Base-by-base conservation (phyloP, 2,888 invertebrate species). In the Hofmannophila pseudospretella region DNA sequence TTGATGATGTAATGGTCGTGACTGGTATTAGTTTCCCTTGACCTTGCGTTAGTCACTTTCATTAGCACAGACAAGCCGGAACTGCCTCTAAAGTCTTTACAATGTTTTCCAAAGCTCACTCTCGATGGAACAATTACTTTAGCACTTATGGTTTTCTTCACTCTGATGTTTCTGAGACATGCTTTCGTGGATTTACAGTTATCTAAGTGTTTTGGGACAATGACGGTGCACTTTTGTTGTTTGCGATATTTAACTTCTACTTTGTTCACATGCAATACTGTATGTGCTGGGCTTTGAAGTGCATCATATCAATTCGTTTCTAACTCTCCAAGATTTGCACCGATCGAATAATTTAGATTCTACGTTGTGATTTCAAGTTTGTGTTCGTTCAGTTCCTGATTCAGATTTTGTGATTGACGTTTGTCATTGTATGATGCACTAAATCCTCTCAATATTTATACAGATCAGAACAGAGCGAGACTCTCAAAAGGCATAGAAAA, bases 91-190 rank as follows among this genome's bases (percentile, higher is more conserved):
- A 84, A 84, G 84, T 78, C 71, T 76, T 84, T 82, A 42, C 43
- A 13, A 20, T 44, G 54, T 65, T 66, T 59, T 64, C 59, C 59
- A 67, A 80, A 79, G 75, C 80, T 77, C 80, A 79, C 75, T 77
- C 72, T 67, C 57, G 53, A 66, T 54, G 60, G 64, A 64, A 53
- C 45, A 58, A 59, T 56, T 57, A 59, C 52, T 70, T 73, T 69
- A 78, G 76, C 73, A 65, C 60, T 66, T 57, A 55, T 59, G 58
- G 59, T 37, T 37, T 44, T 72, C 62, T 72, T 74, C 75, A 77
- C 68, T 79, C 74, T 68, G 59, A 57, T 65, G 59, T 72, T 76
- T 85, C 86, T 86, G 86, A 85, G 86, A 86, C 86, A 86, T 86
- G 86, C 85, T 86, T 85, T 85, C 86, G 68, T 85, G 85, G 86